Percentiles rank a stretch among this genome's conserved stretches.
Conservation (phyloP, 2,888 invertebrate species). For the Noctua fimbriata region DNA sequence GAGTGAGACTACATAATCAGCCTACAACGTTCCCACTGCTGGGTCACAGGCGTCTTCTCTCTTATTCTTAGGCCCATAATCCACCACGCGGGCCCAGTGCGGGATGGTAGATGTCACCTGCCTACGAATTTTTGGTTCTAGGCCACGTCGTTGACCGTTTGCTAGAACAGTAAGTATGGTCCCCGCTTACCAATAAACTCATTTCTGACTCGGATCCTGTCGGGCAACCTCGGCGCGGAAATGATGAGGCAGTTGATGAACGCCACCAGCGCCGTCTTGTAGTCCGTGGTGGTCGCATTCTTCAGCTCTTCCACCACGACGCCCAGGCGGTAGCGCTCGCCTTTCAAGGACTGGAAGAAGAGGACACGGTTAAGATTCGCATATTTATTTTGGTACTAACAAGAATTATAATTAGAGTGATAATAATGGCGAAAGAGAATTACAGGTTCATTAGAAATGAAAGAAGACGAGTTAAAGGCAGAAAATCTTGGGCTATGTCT, state of each 20-base stretch:
- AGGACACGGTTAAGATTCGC: background rate
- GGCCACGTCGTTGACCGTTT: no score
- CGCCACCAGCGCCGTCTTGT: constrained; percentile 97
- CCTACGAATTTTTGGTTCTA: no score
- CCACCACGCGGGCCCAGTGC: no score
- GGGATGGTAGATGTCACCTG: no score
- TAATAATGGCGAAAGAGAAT: background rate
- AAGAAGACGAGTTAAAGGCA: background rate
- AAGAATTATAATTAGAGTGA: background rate
- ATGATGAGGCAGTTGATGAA: constrained; percentile 99
- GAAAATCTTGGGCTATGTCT: background rate
- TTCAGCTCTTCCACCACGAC: constrained; percentile 97
- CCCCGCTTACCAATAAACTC: constrained; percentile 96
- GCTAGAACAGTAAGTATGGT: no score
- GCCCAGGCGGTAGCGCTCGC: constrained; percentile 96
- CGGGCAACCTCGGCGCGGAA: constrained; percentile 96
- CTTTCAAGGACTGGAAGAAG: constrained; percentile 93
- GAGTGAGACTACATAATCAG: no score
- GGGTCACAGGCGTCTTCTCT: no score
- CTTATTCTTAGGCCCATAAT: no score
- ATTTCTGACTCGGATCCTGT: constrained; percentile 96
- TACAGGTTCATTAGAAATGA: background rate
- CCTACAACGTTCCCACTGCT: no score
- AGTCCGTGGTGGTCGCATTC: constrained; percentile 94
- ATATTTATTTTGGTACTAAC: background rate